Evolutionary conservation across 2,888 invertebrate species (phyloP).

Genomic region (Eristalinus sepulchralis): DNA sequence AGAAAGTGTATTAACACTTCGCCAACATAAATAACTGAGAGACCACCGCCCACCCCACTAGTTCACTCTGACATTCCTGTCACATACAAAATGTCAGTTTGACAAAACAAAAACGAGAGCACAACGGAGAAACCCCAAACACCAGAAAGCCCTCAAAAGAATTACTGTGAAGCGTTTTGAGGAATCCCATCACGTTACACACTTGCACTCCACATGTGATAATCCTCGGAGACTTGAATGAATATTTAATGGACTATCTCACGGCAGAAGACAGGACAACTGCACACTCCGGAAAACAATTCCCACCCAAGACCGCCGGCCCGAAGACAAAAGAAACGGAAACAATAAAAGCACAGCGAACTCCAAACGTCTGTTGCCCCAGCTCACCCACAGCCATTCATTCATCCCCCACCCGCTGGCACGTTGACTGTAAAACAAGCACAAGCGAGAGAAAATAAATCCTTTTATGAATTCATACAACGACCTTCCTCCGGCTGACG

Average conservation of each 20-base stretch:
- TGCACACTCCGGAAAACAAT: slow-evolving; percentile 5
- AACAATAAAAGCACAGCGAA: neutral
- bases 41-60: neutral
- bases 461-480: slow-evolving; percentile 27
- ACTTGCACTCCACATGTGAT: slow-evolving; percentile 36
- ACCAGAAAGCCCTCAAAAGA: neutral
- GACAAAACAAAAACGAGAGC: neutral
- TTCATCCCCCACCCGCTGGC: too few species aligned
- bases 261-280: neutral
- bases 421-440: neutral
- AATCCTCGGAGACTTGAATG: slow-evolving; percentile 16
- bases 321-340: neutral
- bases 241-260: slow-evolving; percentile 16
- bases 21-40: slow-evolving; percentile 12
- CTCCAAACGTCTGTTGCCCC: neutral
- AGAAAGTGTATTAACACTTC: neutral
- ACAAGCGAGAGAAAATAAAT: neutral
- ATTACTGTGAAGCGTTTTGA: neutral
- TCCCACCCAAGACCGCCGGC: neutral
- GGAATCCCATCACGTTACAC: slow-evolving; percentile 34
- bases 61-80: neutral
- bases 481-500: slow-evolving; percentile 13
- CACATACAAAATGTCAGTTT: slow-evolving; percentile 13
- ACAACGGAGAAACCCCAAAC: neutral
- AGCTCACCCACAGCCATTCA: neutral